Evolutionary conservation across 2,797 vertebrate species (phyloP).

Genomic region (Yasuhikotakia modesta): DNA sequence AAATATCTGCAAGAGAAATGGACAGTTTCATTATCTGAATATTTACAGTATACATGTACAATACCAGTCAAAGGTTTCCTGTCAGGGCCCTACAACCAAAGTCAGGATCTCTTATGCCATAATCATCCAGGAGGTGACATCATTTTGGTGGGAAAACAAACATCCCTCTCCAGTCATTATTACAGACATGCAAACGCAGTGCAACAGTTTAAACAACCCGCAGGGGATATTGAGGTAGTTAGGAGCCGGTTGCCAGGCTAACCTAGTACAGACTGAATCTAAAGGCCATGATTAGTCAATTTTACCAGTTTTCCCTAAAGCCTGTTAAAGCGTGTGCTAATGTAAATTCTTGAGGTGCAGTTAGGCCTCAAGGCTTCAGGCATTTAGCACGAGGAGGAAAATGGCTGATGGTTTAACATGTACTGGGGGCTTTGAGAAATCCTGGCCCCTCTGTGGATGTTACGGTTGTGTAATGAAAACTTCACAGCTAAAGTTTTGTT

Average conservation of each 20-base stretch:
- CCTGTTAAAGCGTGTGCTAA: constrained; percentile 14
- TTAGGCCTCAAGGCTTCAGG: too few species aligned
- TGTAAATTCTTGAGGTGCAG: not conserved
- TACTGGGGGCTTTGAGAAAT: constrained; percentile 4
- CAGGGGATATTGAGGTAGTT: not conserved
- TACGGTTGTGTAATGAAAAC: too few species aligned
- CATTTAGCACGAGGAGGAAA: constrained; percentile 26
- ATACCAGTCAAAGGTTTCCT: too few species aligned
- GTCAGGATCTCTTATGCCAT: too few species aligned
- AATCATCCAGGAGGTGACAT: too few species aligned
- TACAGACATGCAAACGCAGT: too few species aligned
- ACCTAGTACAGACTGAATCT: constrained; percentile 17
- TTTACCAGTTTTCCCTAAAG: constrained; percentile 44
- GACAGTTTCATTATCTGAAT: too few species aligned
- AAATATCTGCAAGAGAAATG: constrained; percentile 82
- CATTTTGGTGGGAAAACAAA: too few species aligned
- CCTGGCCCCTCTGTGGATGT: not conserved
- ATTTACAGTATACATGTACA: not conserved
- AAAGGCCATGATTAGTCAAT: constrained; percentile 17
- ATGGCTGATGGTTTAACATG: constrained; percentile 20
- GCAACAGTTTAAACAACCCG: too few species aligned
- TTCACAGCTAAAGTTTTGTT: too few species aligned
- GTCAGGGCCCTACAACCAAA: too few species aligned
- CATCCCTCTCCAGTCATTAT: too few species aligned
- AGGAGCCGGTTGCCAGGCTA: constrained; percentile 19